phyloP scores from a whole-genome alignment of 2,888 invertebrate genomes.

The Patella depressa region DNA sequence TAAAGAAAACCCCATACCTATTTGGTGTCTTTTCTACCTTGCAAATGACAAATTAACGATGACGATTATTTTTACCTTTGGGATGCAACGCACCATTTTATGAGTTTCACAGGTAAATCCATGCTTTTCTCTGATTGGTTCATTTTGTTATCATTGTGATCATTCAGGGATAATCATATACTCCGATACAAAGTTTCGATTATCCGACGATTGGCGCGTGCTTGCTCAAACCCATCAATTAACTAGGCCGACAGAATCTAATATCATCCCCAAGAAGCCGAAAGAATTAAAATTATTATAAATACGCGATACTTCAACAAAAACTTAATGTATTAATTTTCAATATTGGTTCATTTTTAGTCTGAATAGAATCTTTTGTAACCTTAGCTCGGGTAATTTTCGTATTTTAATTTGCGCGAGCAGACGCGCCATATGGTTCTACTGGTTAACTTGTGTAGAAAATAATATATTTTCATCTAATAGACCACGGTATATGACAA shows the following conservation, averaged over 20 bases:
- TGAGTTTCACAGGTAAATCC: not conserved
- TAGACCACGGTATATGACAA: too few species aligned
- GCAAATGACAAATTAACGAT: too few species aligned
- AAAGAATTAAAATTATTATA: conserved; percentile 6
- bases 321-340: conserved; percentile 10
- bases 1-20: too few species aligned
- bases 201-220: conserved; percentile 10
- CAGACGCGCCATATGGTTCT: not conserved
- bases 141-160: not conserved
- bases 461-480: too few species aligned
- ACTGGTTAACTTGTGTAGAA: too few species aligned
- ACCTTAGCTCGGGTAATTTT: not conserved
- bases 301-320: conserved; percentile 4
- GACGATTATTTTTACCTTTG: too few species aligned
- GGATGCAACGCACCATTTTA: too few species aligned
- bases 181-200: not conserved
- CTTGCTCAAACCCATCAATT: not conserved
- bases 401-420: conserved; percentile 2
- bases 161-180: not conserved
- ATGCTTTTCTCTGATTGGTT: not conserved
- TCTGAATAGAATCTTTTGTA: not conserved
- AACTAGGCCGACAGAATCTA: not conserved
- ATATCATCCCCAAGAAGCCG: not conserved
- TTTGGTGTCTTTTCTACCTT: too few species aligned
- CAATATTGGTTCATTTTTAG: conserved; percentile 5